Base-by-base conservation (phyloP, 2,113 vertebrate genomes). In the Sturnira hondurensis region DNA sequence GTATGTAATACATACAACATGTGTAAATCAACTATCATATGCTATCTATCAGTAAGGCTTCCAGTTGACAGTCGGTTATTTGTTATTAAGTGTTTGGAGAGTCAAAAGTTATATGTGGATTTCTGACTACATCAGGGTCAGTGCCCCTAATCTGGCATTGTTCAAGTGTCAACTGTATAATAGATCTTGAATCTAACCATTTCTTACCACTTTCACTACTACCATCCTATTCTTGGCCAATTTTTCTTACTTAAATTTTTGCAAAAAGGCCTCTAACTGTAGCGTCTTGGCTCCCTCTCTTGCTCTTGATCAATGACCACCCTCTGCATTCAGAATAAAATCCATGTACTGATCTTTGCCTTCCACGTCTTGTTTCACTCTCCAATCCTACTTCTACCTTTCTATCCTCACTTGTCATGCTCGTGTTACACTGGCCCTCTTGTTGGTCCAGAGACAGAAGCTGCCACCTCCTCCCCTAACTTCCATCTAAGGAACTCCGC, bases 281-380 rank as follows among this genome's bases (percentile, higher is more conserved):
- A 10, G 67, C 83, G 13, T 91, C 71, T 63, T 33, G n/a, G 14
- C n/a, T 89, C 50, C 28, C 24, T 76, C 26, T 90, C 16, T 73
- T 90, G 52, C n/a, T 94, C 50, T 45, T 43, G 26, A 77, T 67
- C 43, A 36, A 84, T 73, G 45, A 74, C 41, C 91, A 74, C 20
- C 78, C 61, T 74, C 43, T 36, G 20, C 1, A 88, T 74, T 95
- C 31, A 70, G 41, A 86, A 80, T 86, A 89, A 94, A 91, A 89
- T 61, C 11, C 10, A 47, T 70, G 68, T 83, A n/a, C 33, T 93
- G 80, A 73, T 86, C 58, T 91, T 15, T 54, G 73, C 38, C 67
- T 96, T 83, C 73, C 68, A 80, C 94, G 68, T 68, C 74, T 92
- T 71, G 13, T 3, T 84, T 45, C 13, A 84, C 47, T 95, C 74